Conservation (phyloP, 2,113 vertebrate species). For the Forbesichthys agassizii region DNA sequence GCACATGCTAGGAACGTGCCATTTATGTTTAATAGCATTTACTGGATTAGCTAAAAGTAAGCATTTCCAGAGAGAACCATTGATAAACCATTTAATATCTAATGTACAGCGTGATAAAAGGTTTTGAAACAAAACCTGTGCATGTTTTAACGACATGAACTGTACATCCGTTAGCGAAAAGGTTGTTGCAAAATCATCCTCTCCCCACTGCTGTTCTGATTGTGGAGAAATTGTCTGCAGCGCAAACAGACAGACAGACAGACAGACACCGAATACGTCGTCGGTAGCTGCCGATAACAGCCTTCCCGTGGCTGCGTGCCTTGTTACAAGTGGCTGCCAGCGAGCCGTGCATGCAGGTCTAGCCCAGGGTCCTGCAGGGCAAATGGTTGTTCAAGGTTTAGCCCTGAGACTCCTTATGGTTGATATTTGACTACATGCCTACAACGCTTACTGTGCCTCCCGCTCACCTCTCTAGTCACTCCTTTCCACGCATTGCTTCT, state of each 20-base stretch:
- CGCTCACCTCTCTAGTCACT: background rate
- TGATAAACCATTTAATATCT: too few relatives aligned
- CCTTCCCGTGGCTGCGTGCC: conserved; percentile 18
- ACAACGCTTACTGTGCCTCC: background rate
- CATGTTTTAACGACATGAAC: too few relatives aligned
- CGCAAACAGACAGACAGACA: conserved; percentile 7
- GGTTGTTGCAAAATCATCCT: too few relatives aligned
- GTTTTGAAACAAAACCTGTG: too few relatives aligned
- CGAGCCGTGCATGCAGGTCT: conserved; percentile 18
- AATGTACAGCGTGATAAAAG: too few relatives aligned
- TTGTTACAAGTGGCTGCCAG: conserved; percentile 21
- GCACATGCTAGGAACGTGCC: background rate
- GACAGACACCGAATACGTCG: background rate
- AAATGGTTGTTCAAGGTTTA: conserved; percentile 51
- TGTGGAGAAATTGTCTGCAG: conserved; percentile 15
- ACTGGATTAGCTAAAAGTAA: too few relatives aligned
- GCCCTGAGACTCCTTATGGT: conserved; percentile 41
- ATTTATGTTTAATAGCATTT: background rate
- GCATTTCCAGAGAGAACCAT: too few relatives aligned
- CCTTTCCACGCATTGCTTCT: background rate
- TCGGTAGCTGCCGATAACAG: conserved; percentile 17
- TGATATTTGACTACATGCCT: conserved; percentile 1
- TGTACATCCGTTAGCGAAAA: too few relatives aligned
- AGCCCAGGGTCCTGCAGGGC: conserved; percentile 31
- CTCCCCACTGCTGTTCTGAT: conserved; percentile 3